These are phyloP conservation scores for Tryphoninae sp. DNA, from an alignment of 2,888 invertebrate species.

Conservation along the genomic window DNA sequence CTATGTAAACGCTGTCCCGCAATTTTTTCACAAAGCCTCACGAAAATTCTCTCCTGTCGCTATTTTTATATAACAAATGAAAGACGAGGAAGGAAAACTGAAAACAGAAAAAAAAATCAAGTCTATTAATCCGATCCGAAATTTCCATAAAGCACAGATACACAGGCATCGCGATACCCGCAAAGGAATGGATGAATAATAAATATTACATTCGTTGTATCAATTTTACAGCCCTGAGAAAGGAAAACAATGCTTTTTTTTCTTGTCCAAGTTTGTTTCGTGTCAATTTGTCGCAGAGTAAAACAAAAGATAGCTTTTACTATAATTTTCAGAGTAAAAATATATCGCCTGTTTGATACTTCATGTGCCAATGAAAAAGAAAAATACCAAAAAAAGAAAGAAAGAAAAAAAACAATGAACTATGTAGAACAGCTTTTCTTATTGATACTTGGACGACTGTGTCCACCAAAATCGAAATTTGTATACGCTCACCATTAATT, in stretches of 20 bases:
- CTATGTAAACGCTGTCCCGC: constrained; percentile 3
- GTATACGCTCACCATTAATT: constrained; percentile 46
- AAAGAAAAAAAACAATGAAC: constrained; percentile 14
- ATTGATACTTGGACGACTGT: constrained; percentile 39
- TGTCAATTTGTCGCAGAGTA: constrained; percentile 1
- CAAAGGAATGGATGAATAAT: constrained; percentile 53
- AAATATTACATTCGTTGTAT: constrained; percentile 20
- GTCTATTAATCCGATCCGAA: constrained; percentile 9
- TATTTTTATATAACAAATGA: constrained; percentile 57
- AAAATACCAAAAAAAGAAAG: constrained; percentile 11
- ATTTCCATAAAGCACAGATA: constrained; percentile 1
- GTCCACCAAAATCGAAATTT: constrained; percentile 49
- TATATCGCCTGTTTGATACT: constrained; percentile 53
- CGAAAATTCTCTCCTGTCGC: constrained; percentile 52
- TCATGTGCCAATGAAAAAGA: constrained; percentile 58
- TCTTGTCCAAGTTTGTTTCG: constrained; percentile 5
- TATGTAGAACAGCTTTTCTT: constrained; percentile 58
- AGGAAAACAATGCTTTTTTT: background rate
- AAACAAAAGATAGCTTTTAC: constrained; percentile 35
- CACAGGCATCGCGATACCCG: constrained; percentile 41
- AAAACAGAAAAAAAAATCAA: background rate
- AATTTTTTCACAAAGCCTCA: constrained; percentile 47
- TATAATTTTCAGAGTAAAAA: constrained; percentile 32
- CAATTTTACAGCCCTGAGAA: constrained; percentile 31
- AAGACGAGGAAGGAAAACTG: background rate